Base-by-base conservation (phyloP, 2,888 invertebrate species). In the Athalia cordata region DNA sequence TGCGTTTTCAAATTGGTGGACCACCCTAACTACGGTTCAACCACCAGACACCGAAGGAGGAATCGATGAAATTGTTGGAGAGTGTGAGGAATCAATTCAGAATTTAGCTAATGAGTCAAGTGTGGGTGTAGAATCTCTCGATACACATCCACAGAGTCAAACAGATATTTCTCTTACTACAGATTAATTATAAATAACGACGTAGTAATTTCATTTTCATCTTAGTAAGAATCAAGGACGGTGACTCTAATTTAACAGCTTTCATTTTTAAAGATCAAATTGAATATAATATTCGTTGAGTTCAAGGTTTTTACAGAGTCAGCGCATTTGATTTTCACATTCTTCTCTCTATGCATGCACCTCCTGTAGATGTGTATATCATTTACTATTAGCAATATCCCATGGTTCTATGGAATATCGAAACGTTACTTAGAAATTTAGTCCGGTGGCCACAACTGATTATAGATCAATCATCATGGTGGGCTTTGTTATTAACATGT, bases 1-100 rank as follows among this genome's bases (percentile, higher is more conserved):
- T 13, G 96, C 96, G 0, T 93, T 97, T 75, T 94, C 96, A 0
- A 96, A 93, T 86, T 97, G 96, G 96, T 97, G 96, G 96, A 95
- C 93, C 85, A 94, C 94, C 47, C 91, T 95, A 68, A 93, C 93
- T 15, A 92, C 94, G 15, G 91, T 93, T 29, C 93, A 92, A 81
- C 87, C 90, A 2, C 79, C 83, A 47, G 87, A 87, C 15, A 81
- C 77, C 5, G 83, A 67, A 57, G 80, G 81, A 66, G 84, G 85
- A 67, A 79, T 82, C 64, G 85, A 86, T 79, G 83, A 85, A 83
- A 85, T 84, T 80, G 81, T 81, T 49, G 5, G 81, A 65, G 83
- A 83, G 70, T 80, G 81, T 67, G 83, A 85, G 78, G 82, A 85
- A 79, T 77, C 79, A 1, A 13, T 76, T 50, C 72, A 61, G 11